Evolutionary conservation across 2,888 invertebrate genomes (phyloP).

Genomic region (Petrolisthes cinctipes): DNA sequence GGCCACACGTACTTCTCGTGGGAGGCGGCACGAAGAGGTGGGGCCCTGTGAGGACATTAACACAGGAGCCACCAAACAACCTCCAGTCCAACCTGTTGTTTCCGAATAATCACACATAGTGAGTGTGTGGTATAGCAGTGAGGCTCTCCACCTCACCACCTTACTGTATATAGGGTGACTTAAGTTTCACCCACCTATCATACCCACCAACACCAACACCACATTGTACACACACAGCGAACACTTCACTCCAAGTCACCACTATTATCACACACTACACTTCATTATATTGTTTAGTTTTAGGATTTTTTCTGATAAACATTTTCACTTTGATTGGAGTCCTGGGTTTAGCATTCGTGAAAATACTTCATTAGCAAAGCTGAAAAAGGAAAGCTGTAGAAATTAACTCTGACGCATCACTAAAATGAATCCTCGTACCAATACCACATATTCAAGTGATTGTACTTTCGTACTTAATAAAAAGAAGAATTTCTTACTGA

Average conservation of each 20-base stretch:
- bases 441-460: too few relatives aligned
- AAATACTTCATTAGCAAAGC: too few relatives aligned
- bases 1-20: conserved; percentile 30
- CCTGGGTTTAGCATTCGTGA: too few relatives aligned
- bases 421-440: too few relatives aligned
- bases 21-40: conserved; percentile 35
- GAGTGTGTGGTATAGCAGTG: background rate
- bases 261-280: background rate
- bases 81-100: background rate
- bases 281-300: background rate
- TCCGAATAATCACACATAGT: background rate
- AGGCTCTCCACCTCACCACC: background rate
- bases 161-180: too few relatives aligned
- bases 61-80: conserved; percentile 5
- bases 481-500: too few relatives aligned
- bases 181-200: background rate
- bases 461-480: too few relatives aligned
- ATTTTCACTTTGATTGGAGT: too few relatives aligned
- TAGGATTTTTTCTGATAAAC: too few relatives aligned
- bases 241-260: background rate
- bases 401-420: too few relatives aligned
- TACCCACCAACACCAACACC: background rate
- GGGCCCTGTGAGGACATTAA: conserved; percentile 22
- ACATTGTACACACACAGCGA: background rate
- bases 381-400: too few relatives aligned